Conservation (phyloP, 2,888 invertebrate species). For the Standfussiana lucernea region DNA sequence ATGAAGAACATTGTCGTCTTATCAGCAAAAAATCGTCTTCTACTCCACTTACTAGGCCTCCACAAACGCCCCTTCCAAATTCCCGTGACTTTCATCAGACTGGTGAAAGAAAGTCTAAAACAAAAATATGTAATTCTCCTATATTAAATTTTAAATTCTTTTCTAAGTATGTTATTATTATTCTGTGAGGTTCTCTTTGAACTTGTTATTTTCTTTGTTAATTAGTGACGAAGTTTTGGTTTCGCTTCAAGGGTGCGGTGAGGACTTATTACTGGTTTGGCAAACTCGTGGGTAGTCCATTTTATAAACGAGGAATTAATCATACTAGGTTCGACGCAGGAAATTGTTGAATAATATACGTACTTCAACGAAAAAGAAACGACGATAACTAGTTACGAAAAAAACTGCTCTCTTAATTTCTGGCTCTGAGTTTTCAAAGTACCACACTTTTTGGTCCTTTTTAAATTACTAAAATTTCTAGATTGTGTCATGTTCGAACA, state of each 20-base stretch:
- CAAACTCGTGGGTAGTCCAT: not conserved
- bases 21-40: not conserved
- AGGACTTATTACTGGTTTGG: slow-evolving; percentile 1
- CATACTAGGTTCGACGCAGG: not conserved
- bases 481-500: not conserved
- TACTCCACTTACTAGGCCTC: no score
- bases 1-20: not conserved
- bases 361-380: not conserved
- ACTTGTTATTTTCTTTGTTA: slow-evolving; percentile 41
- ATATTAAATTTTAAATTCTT: slow-evolving; percentile 13
- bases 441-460: not conserved
- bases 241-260: not conserved
- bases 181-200: slow-evolving; percentile 2
- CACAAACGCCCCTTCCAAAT: not conserved
- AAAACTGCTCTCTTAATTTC: not conserved
- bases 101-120: not conserved
- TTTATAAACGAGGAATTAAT: slow-evolving; percentile 7
- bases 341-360: not conserved
- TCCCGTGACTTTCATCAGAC: not conserved
- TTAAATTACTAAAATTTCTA: not conserved
- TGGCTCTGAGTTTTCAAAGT: not conserved
- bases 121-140: not conserved
- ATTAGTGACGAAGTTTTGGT: slow-evolving; percentile 32
- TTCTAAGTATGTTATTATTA: slow-evolving; percentile 17
- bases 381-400: not conserved